Evolutionary conservation across 2,113 vertebrate genomes (phyloP).

Genomic region (Proterorhinus semilunaris): DNA sequence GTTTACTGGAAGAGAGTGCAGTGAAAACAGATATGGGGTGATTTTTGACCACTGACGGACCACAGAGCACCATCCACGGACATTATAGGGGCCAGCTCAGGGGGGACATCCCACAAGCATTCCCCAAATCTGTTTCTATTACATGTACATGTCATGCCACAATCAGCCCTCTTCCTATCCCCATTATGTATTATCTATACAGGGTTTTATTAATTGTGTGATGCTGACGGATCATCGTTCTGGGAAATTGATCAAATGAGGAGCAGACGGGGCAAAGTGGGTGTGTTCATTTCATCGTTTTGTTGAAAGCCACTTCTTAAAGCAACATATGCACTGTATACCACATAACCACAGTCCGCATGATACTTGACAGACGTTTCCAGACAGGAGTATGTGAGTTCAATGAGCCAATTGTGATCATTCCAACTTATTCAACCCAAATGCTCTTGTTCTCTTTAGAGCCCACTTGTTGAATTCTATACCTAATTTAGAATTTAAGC

Average conservation of each 20-base stretch:
- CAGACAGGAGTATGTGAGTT: background rate
- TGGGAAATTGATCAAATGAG: slow-evolving; percentile 44
- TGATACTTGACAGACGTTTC: slow-evolving; percentile 23
- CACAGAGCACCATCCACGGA: slow-evolving; percentile 72
- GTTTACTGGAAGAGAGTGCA: slow-evolving; percentile 68
- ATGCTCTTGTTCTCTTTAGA: background rate
- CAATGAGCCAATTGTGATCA: background rate
- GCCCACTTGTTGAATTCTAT: no score
- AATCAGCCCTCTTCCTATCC: slow-evolving; percentile 30
- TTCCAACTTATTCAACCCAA: background rate
- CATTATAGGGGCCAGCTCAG: slow-evolving; percentile 61
- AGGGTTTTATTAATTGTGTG: slow-evolving; percentile 27
- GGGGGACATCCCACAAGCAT: slow-evolving; percentile 73
- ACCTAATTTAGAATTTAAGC: no score
- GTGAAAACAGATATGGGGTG: slow-evolving; percentile 71
- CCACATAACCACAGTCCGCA: slow-evolving; percentile 6
- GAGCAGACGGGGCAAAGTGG: background rate
- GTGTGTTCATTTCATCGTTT: slow-evolving; percentile 37
- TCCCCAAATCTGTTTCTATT: slow-evolving; percentile 71
- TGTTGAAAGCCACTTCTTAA: slow-evolving; percentile 29
- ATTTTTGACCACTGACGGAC: slow-evolving; percentile 71
- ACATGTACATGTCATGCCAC: slow-evolving; percentile 38
- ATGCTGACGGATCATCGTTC: slow-evolving; percentile 40
- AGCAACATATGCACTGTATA: background rate
- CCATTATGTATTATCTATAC: slow-evolving; percentile 32